These are phyloP conservation scores for Acronicta aceris DNA, from an alignment of 2,888 invertebrate species.

Conservation along the genomic window DNA sequence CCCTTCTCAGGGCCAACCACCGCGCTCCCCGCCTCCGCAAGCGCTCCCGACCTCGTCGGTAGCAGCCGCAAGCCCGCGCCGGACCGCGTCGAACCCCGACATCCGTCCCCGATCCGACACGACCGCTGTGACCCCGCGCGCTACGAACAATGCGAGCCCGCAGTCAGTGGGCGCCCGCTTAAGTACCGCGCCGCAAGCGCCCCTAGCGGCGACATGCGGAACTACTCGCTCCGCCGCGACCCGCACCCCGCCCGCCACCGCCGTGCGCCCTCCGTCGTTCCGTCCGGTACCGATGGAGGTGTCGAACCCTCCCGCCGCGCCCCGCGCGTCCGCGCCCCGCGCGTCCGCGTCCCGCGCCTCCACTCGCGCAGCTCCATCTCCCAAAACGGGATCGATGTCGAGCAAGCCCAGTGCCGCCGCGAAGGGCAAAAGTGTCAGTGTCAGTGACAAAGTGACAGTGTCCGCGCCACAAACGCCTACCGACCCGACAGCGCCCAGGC, in stretches of 20 bases:
- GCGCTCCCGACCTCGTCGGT: too few relatives aligned
- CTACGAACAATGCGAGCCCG: too few relatives aligned
- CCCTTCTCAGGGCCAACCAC: too few relatives aligned
- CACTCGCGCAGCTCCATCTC: background rate
- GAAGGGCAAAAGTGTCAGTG: background rate
- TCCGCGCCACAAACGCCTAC: background rate
- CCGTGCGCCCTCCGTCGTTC: background rate
- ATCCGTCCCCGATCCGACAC: too few relatives aligned
- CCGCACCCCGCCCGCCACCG: background rate
- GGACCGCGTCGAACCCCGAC: too few relatives aligned
- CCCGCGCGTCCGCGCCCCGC: background rate
- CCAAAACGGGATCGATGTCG: background rate
- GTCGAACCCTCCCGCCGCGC: background rate
- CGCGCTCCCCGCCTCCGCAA: too few relatives aligned
- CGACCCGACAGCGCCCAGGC: background rate
- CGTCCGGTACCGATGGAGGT: background rate
- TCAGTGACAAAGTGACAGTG: too few relatives aligned
- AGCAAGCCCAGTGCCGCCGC: background rate
- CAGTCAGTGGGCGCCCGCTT: background rate
- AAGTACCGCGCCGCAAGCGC: background rate
- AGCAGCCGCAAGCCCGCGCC: too few relatives aligned
- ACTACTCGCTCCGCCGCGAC: background rate
- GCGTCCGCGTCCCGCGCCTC: too few relatives aligned
- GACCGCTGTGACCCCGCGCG: too few relatives aligned
- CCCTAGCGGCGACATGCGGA: too few relatives aligned